Conservation (phyloP, 2,888 invertebrate genomes). For the Taphrorychus bicolor region DNA sequence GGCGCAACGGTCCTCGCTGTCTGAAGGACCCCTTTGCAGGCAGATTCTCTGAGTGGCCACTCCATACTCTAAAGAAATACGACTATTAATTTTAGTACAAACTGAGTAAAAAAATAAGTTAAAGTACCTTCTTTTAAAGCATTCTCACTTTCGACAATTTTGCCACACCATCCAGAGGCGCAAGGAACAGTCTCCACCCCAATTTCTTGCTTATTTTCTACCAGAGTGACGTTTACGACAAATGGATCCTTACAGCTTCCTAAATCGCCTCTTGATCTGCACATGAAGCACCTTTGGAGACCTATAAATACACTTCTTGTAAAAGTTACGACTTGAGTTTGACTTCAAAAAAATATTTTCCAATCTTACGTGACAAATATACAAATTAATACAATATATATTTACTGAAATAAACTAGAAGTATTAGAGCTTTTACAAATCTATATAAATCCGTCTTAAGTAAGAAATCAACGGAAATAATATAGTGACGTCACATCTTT, state of each 20-base stretch:
- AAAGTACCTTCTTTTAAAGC: slow-evolving; percentile 74
- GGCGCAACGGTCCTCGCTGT: slow-evolving; percentile 88
- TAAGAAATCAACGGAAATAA: too few species aligned
- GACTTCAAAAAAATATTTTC: too few species aligned
- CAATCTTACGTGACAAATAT: too few species aligned
- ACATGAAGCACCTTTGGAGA: slow-evolving; percentile 78
- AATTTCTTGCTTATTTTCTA: slow-evolving; percentile 66
- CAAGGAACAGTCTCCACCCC: slow-evolving; percentile 82
- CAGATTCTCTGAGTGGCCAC: slow-evolving; percentile 88
- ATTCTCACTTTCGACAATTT: slow-evolving; percentile 83
- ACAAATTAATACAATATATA: too few species aligned
- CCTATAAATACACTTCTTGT: slow-evolving; percentile 59
- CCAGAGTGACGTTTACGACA: slow-evolving; percentile 77
- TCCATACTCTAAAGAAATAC: slow-evolving; percentile 72
- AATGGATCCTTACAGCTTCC: slow-evolving; percentile 92
- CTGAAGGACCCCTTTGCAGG: slow-evolving; percentile 85
- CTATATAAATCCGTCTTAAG: too few species aligned
- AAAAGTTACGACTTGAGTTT: not conserved
- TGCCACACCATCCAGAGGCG: slow-evolving; percentile 92
- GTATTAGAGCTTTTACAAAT: too few species aligned
- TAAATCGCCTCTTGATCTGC: slow-evolving; percentile 85
- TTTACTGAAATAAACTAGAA: too few species aligned
- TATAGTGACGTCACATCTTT: too few species aligned
- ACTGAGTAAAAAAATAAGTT: not conserved
- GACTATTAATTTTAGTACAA: not conserved